phyloP scores from a whole-genome alignment of 2,888 invertebrate genomes.

The Leucozona laternaria region DNA sequence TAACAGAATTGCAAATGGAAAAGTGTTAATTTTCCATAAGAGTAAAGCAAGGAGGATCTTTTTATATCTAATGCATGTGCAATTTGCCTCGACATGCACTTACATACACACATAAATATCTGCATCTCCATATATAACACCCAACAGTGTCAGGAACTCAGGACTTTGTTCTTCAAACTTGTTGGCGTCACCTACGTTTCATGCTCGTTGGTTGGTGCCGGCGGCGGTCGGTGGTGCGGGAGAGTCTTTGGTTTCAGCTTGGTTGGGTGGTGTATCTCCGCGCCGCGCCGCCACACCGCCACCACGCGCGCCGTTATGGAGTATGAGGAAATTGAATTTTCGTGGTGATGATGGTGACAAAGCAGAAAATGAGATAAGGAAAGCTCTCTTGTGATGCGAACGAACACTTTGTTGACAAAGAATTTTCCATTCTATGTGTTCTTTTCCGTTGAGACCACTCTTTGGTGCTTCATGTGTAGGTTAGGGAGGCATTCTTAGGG shows the following conservation, averaged over 20 bases:
- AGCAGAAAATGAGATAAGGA: constrained; percentile 67
- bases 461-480: constrained; percentile 12
- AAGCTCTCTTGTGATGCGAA: constrained; percentile 58
- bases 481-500: background rate
- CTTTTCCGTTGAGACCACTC: constrained; percentile 43
- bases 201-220: background rate
- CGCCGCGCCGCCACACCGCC: background rate
- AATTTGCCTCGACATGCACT: constrained; percentile 44
- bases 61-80: constrained; percentile 51
- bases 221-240: background rate
- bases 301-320: background rate
- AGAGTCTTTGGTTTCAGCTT: background rate
- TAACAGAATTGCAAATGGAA: constrained; percentile 51
- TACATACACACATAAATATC: background rate
- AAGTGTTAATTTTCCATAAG: constrained; percentile 62
- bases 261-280: background rate
- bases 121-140: constrained; percentile 6
- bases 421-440: constrained; percentile 44
- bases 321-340: constrained; percentile 68
- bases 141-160: constrained; percentile 10
- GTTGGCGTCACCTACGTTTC: constrained; percentile 29
- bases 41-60: background rate
- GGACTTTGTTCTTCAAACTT: constrained; percentile 34
- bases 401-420: constrained; percentile 64
- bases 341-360: constrained; percentile 71